A percentile compares a stretch with the other conserved stretches of the same genome.
Conservation (phyloP, 2,888 invertebrate species). For the Caenorhabditis plicata region DNA sequence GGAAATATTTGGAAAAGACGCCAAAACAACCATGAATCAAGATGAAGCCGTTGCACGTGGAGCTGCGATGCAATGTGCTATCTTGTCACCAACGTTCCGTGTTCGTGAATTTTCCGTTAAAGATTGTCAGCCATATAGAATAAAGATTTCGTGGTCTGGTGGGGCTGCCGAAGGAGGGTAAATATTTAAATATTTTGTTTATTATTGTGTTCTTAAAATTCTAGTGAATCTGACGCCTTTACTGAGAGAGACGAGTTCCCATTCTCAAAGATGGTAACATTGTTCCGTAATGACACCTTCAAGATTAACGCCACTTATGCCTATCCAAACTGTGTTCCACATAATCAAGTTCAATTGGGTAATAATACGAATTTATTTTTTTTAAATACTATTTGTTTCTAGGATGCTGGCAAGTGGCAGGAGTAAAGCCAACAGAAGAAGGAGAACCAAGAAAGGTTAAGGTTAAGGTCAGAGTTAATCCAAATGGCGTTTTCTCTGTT, state of each 20-base stretch:
- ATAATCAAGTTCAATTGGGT: conserved; percentile 72
- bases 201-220: not conserved
- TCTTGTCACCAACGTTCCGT: conserved; percentile 92
- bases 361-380: not conserved
- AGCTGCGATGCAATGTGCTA: conserved; percentile 77
- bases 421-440: conserved; percentile 79
- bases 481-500: conserved; percentile 87
- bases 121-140: conserved; percentile 85
- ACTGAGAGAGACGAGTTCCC: conserved; percentile 84
- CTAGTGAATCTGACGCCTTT: conserved; percentile 87
- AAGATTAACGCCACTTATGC: conserved; percentile 82
- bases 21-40: conserved; percentile 88
- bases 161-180: conserved; percentile 73
- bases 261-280: conserved; percentile 89
- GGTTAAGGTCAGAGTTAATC: conserved; percentile 87
- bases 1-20: conserved; percentile 77
- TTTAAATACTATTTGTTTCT: conserved; percentile 4
- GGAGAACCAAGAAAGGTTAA: conserved; percentile 85
- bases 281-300: conserved; percentile 87
- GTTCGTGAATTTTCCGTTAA: conserved; percentile 92
- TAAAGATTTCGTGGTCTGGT: conserved; percentile 70
- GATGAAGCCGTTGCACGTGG: conserved; percentile 91
- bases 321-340: conserved; percentile 73
- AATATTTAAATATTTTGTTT: conserved; percentile 30
- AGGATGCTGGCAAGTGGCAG: conserved; percentile 68